Base-by-base conservation (phyloP, 2,888 invertebrate species). In the Chromoteleia sp. region DNA sequence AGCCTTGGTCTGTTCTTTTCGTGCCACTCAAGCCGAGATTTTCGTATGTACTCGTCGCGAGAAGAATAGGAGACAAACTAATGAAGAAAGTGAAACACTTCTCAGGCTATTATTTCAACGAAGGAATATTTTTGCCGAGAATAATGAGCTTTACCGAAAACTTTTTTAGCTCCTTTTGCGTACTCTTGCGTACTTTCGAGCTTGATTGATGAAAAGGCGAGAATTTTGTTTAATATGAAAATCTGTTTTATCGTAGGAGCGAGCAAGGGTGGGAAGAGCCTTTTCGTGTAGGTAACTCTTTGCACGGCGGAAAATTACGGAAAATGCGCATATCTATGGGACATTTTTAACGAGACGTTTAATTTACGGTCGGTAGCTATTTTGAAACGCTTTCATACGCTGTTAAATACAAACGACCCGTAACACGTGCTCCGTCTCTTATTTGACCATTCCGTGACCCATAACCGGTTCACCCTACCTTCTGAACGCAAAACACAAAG, bases 1-100 rank as follows among this genome's bases (percentile, higher is more conserved):
- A 86, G 85, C 86, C n/a, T 85, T 83, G 77, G 85, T 81, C 70
- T 68, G 65, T 70, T 74, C 65, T 33, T 71, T 79, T 80, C 80
- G 68, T 33, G 71, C 73, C 75, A 56, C 21, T 56, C 21, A 33
- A n/a, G 54, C 19, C 5, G 63, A 74, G 74, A 74, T 74, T 74
- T 56, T 74, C 39, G 74, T 54, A 45, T 54, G 39, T 74, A 39
- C 39, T 45, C 33, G 54, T 63, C 25, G 33, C 54, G 3, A 30
- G 54, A 52, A 73, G 61, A 74, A 65, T 65, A 52, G 56, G 56
- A 54, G 63, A 33, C 54, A 73, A 73, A 63, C 63, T 74, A 74
- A 74, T 65, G 65, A 74, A 74, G 56, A 71, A 74, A 56, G 36
- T 54, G 43, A 73, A 59, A 43, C 73, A 52, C 43, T 73, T 73